Conservation (phyloP, 2,888 invertebrate genomes). For the Bombylius discolor region DNA sequence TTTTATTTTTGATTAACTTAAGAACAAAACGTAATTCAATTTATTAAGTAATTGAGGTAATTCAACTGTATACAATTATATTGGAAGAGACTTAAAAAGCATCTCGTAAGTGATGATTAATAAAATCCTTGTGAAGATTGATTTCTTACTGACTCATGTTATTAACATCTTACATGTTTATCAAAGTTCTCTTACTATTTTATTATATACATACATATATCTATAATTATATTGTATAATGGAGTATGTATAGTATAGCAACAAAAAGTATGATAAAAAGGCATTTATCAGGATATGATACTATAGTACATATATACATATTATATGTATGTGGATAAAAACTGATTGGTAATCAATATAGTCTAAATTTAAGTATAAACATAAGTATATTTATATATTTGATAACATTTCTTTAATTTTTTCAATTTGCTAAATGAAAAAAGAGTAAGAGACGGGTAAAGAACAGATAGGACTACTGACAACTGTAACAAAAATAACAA, state of each 20-base stretch:
- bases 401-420: slow-evolving; percentile 3
- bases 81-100: too few relatives aligned
- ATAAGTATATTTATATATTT: not conserved
- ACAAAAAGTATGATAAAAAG: too few relatives aligned
- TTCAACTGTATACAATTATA: too few relatives aligned
- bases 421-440: slow-evolving; percentile 6
- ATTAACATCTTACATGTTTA: not conserved
- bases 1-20: too few relatives aligned
- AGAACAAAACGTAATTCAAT: too few relatives aligned
- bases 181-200: not conserved
- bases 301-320: not conserved
- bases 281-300: too few relatives aligned
- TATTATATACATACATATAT: not conserved
- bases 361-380: not conserved
- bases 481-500: not conserved
- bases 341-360: not conserved
- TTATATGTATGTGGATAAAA: not conserved
- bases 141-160: not conserved
- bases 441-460: not conserved
- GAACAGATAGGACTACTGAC: not conserved
- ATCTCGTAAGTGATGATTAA: not conserved
- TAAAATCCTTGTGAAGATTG: not conserved
- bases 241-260: too few relatives aligned
- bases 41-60: too few relatives aligned
- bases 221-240: not conserved